Conservation (phyloP, 2,113 vertebrate species). For the Misgurnus mizolepis region DNA sequence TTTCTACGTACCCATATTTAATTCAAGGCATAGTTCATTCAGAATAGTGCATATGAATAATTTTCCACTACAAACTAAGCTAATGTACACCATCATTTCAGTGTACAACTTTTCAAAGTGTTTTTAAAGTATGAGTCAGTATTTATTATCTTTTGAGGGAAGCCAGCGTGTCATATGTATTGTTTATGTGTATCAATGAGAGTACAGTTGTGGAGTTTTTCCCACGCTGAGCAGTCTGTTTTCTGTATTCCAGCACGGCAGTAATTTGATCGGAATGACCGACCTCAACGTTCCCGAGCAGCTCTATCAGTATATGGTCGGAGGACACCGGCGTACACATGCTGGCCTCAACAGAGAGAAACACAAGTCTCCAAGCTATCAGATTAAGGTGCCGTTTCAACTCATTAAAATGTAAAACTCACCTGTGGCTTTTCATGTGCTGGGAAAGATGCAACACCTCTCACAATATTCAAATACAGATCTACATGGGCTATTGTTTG, state of each 20-base stretch:
- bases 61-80: no score
- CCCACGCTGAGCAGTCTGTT: not conserved
- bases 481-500: no score
- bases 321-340: slow-evolving; percentile 89
- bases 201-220: not conserved
- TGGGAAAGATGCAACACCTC: no score
- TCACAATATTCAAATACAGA: no score
- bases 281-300: slow-evolving; percentile 97
- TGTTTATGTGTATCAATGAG: not conserved
- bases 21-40: no score
- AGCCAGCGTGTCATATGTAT: not conserved
- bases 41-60: no score
- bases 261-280: slow-evolving; percentile 96
- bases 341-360: slow-evolving; percentile 89
- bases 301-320: slow-evolving; percentile 99
- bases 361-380: slow-evolving; percentile 97
- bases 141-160: not conserved
- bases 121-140: no score
- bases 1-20: no score
- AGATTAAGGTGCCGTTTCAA: slow-evolving; percentile 84
- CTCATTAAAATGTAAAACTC: not conserved
- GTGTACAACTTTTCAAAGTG: no score
- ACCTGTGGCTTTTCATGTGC: not conserved
- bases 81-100: no score
- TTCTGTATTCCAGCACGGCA: slow-evolving; percentile 83